Evolutionary conservation across 2,113 vertebrate genomes (phyloP).

Genomic region (Peromyscus californicus): DNA sequence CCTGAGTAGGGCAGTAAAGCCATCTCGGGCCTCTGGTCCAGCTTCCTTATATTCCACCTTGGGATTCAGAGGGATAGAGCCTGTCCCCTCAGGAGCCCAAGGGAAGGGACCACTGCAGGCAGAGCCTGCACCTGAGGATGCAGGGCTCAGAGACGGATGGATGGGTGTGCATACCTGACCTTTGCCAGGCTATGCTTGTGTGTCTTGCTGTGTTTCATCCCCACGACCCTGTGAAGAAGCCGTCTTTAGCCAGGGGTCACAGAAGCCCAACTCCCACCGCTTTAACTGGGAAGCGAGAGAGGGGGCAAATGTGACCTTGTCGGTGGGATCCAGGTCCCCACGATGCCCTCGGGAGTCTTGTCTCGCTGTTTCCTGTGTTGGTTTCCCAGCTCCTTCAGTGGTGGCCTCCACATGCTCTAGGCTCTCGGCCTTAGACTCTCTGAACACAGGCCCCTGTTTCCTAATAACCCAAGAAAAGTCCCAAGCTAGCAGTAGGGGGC

Average conservation of each 20-base stretch:
- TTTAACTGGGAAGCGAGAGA: background rate
- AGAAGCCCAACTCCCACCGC: background rate
- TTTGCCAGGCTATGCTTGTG: background rate
- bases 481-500: background rate
- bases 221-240: background rate
- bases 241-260: background rate
- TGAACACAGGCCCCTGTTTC: background rate
- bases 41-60: background rate
- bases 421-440: background rate
- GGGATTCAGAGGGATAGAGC: background rate
- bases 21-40: background rate
- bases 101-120: background rate
- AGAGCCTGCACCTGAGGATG: background rate
- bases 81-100: background rate
- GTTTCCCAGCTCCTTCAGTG: background rate
- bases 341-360: background rate
- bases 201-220: background rate
- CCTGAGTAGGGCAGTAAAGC: background rate
- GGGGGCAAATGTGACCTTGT: background rate
- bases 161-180: background rate
- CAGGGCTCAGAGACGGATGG: background rate
- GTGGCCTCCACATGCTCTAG: background rate
- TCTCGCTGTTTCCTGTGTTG: background rate
- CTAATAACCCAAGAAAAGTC: background rate
- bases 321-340: background rate